Percentiles rank a stretch among this genome's conserved stretches.
phyloP scores from a whole-genome alignment of 2,113 vertebrate genomes.

The Capreolus pygargus region DNA sequence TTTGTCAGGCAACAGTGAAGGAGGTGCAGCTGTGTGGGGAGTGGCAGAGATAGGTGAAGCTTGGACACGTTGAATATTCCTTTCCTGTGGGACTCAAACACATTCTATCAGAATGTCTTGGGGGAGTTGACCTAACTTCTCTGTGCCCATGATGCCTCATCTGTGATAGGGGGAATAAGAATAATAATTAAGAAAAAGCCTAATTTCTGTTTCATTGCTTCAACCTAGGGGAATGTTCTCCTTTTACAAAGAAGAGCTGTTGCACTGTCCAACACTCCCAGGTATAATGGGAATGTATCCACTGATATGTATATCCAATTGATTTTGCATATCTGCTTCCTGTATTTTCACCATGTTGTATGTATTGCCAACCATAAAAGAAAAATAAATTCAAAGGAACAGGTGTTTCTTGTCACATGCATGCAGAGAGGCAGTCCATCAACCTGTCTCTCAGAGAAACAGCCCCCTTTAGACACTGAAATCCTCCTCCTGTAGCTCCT shows the following conservation, averaged over 20 bases:
- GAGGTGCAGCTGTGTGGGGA: neutral
- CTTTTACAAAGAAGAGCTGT: too few species aligned
- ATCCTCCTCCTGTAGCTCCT: neutral
- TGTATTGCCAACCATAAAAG: neutral
- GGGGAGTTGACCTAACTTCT: neutral
- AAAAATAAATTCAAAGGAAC: neutral
- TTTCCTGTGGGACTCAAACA: neutral
- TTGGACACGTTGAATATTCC: neutral
- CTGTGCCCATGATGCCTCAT: neutral
- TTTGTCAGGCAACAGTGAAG: neutral
- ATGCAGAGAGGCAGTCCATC: too few species aligned
- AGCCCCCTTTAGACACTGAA: neutral
- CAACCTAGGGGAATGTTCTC: too few species aligned
- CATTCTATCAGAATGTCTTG: fast-evolving
- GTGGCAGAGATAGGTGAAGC: too few species aligned
- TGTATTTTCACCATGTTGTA: neutral
- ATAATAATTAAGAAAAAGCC: too few species aligned
- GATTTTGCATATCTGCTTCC: too few species aligned
- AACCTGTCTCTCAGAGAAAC: neutral
- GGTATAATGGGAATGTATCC: too few species aligned
- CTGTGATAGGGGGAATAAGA: too few species aligned
- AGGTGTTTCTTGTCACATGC: neutral
- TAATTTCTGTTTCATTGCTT: too few species aligned
- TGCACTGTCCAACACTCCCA: too few species aligned
- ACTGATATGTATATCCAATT: too few species aligned